Evolutionary conservation across 2,113 vertebrate species (phyloP).

Genomic region (Spermophilus dauricus): DNA sequence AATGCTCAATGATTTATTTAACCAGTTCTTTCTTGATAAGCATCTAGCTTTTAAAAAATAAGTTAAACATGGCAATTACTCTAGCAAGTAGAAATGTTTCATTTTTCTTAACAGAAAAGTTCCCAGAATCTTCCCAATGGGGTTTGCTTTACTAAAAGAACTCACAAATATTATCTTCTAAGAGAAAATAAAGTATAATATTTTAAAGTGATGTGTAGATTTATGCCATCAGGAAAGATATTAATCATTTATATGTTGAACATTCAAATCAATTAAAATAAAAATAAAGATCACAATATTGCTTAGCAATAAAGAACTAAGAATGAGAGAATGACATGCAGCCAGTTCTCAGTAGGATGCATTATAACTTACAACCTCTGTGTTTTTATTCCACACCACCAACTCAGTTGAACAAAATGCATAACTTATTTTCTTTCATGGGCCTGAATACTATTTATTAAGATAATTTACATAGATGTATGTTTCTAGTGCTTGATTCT

Average conservation of each 20-base stretch:
- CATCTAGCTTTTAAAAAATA: not conserved
- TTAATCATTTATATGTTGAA: constrained; percentile 21
- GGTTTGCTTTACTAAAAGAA: not conserved
- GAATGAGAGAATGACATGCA: not conserved
- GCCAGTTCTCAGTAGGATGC: not conserved
- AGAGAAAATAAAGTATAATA: not conserved
- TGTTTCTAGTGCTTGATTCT: constrained; percentile 76
- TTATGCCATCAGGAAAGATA: constrained; percentile 17
- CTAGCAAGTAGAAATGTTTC: not conserved
- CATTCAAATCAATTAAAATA: constrained; percentile 10
- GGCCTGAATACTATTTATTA: not conserved
- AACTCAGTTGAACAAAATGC: constrained; percentile 60
- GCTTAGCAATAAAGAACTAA: constrained; percentile 3
- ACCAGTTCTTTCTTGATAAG: not conserved
- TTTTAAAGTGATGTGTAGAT: constrained; percentile 45
- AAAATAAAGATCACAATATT: not conserved
- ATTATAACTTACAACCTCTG: not conserved
- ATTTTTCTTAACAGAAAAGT: not conserved
- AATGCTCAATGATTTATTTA: not conserved
- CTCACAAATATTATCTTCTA: not conserved
- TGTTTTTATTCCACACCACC: constrained; percentile 13
- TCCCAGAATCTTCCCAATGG: constrained; percentile 36
- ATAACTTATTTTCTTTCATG: constrained; percentile 8
- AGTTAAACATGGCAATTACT: not conserved
- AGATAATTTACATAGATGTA: constrained; percentile 65